A percentile compares a stretch with the other conserved stretches of the same genome.
Conservation (phyloP, 1,140 invertebrate species). For the Onthophagus taurus region DNA sequence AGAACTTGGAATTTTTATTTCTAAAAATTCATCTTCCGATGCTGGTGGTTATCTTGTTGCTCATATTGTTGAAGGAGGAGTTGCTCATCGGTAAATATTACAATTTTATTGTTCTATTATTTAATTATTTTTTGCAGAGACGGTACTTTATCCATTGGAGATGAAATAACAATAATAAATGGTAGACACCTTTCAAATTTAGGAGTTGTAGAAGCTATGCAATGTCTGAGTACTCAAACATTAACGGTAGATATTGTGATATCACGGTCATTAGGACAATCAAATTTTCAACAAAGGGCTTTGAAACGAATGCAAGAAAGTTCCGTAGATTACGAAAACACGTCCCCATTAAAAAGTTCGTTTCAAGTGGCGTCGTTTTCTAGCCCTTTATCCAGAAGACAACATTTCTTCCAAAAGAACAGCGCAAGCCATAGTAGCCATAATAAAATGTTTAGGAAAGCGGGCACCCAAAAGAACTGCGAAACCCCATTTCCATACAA, state of each 20-base stretch:
- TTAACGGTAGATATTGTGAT: slow-evolving; percentile 65
- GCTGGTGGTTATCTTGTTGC: slow-evolving; percentile 72
- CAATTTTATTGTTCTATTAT: slow-evolving; percentile 7
- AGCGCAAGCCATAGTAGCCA: slow-evolving; percentile 47
- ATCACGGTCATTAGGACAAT: slow-evolving; percentile 24
- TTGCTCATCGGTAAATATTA: slow-evolving; percentile 60
- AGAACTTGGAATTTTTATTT: slow-evolving; percentile 77
- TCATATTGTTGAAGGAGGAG: slow-evolving; percentile 67
- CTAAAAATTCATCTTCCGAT: slow-evolving; percentile 52
- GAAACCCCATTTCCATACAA: background rate
- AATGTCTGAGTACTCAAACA: slow-evolving; percentile 53
- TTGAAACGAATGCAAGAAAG: slow-evolving; percentile 50
- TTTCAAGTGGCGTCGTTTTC: slow-evolving; percentile 17
- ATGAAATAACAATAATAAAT: slow-evolving; percentile 78
- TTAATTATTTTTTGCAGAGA: slow-evolving; percentile 47
- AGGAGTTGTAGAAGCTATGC: slow-evolving; percentile 64
- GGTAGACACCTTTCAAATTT: slow-evolving; percentile 63
- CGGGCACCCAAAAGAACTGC: slow-evolving; percentile 31
- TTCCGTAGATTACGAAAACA: slow-evolving; percentile 58
- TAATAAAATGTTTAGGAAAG: slow-evolving; percentile 46
- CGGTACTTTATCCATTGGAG: slow-evolving; percentile 63
- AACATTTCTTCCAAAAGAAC: slow-evolving; percentile 49
- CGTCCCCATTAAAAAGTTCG: slow-evolving; percentile 32
- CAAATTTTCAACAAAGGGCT: no score
- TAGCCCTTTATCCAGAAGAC: slow-evolving; percentile 29